phyloP scores from a whole-genome alignment of 2,888 invertebrate species.

The Metallyticus violacea region DNA sequence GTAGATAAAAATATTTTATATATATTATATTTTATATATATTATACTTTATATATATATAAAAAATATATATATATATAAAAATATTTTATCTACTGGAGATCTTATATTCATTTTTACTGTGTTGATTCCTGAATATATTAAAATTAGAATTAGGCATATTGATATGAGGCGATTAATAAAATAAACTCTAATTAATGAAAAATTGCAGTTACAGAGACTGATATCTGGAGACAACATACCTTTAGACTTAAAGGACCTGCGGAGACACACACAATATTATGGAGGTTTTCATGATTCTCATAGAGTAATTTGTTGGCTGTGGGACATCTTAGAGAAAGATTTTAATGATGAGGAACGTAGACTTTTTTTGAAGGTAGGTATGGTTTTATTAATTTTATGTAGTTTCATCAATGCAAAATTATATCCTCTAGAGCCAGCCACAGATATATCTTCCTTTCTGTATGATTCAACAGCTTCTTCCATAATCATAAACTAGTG shows the following conservation, averaged over 20 bases:
- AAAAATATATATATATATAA: too few relatives aligned
- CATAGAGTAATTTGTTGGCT: constrained; percentile 97
- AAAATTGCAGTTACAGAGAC: constrained; percentile 70
- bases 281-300: constrained; percentile 98
- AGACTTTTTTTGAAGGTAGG: constrained; percentile 88
- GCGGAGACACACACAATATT: constrained; percentile 93
- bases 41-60: too few relatives aligned
- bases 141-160: background rate
- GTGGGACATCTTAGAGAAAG: constrained; percentile 95
- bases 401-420: too few relatives aligned
- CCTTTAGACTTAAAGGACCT: constrained; percentile 87
- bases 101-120: too few relatives aligned
- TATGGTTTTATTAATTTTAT: background rate
- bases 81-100: too few relatives aligned
- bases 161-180: background rate
- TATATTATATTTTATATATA: too few relatives aligned
- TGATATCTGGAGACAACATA: constrained; percentile 94
- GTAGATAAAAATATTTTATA: too few relatives aligned
- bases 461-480: too few relatives aligned
- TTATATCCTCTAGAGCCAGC: too few relatives aligned
- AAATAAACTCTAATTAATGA: background rate
- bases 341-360: constrained; percentile 89
- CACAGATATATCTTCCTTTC: too few relatives aligned
- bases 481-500: too few relatives aligned
- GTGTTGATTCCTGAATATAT: too few relatives aligned